Percentiles rank a stretch among this genome's conserved stretches.
Conservation (phyloP, 2,888 invertebrate species). For the Apodemia hepburni region DNA sequence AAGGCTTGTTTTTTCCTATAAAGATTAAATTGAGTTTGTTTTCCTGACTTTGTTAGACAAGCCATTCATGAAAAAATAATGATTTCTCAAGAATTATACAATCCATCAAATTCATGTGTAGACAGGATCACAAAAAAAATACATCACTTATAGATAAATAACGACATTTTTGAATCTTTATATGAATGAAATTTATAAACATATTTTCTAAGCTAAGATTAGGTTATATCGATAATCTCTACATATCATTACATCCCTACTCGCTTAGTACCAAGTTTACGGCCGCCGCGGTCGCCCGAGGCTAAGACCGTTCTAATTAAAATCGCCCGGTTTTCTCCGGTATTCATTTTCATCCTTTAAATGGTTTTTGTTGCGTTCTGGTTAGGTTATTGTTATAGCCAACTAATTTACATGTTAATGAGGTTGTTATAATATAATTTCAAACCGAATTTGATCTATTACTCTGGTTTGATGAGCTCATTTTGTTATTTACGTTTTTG, state of each 20-base stretch:
- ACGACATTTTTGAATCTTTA: too few relatives aligned
- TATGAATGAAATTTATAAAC: too few relatives aligned
- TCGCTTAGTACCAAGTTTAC: conserved; percentile 47
- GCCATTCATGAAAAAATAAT: too few relatives aligned
- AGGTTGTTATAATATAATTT: conserved; percentile 42
- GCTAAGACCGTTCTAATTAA: conserved; percentile 71
- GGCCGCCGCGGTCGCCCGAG: conserved; percentile 61
- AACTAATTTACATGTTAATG: conserved; percentile 77
- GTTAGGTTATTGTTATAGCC: conserved; percentile 67
- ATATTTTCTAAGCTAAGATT: neutral
- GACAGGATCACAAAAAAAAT: neutral
- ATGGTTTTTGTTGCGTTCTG: conserved; percentile 67
- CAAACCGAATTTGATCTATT: conserved; percentile 35
- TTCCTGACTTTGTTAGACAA: too few relatives aligned
- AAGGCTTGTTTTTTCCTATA: too few relatives aligned
- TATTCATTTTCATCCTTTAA: conserved; percentile 73
- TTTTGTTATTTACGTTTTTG: conserved; percentile 8
- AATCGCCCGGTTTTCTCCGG: conserved; percentile 71
- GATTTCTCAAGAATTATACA: too few relatives aligned
- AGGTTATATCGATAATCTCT: neutral
- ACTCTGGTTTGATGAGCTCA: conserved; percentile 22
- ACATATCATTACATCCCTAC: conserved; percentile 17
- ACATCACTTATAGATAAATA: too few relatives aligned
- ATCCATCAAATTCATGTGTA: too few relatives aligned
- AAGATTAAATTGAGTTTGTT: too few relatives aligned